Percentiles rank a stretch among this genome's conserved stretches.
phyloP scores from a whole-genome alignment of 2,113 vertebrate genomes.

The Chascanopsetta lugubris region DNA sequence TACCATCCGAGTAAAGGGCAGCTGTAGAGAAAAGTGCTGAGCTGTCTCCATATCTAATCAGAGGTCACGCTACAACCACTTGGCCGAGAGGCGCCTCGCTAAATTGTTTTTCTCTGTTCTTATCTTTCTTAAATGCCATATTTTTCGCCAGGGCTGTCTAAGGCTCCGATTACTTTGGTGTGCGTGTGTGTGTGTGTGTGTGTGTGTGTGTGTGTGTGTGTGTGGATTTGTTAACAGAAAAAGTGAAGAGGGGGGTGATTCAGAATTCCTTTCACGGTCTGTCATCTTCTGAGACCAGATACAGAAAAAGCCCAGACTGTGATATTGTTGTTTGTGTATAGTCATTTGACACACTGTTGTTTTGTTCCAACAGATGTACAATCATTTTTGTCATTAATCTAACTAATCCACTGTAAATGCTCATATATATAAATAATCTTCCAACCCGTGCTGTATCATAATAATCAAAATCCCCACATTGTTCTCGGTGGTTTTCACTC shows the following conservation, averaged over 20 bases:
- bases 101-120: conserved; percentile 54
- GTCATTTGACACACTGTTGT: conserved; percentile 20
- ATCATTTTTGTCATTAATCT: too few species aligned
- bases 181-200: neutral
- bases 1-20: conserved; percentile 55
- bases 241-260: conserved; percentile 35
- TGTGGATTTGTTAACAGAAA: neutral
- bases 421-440: too few species aligned
- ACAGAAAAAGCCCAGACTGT: conserved; percentile 31
- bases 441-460: neutral
- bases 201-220: neutral
- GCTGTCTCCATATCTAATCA: conserved; percentile 42
- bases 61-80: conserved; percentile 28
- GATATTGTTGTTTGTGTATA: conserved; percentile 50
- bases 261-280: conserved; percentile 58
- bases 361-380: conserved; percentile 5
- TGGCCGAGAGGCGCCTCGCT: conserved; percentile 27
- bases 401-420: too few species aligned
- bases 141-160: conserved; percentile 44
- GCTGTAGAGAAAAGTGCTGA: conserved; percentile 46
- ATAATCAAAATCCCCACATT: neutral
- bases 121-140: conserved; percentile 55
- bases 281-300: conserved; percentile 51
- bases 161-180: conserved; percentile 38
- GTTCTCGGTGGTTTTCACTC: neutral